A percentile compares a stretch with the other conserved stretches of the same genome.
These are phyloP conservation scores for Drosophila tripunctata DNA, from an alignment of 2,888 invertebrate species.

Conservation along the genomic window DNA sequence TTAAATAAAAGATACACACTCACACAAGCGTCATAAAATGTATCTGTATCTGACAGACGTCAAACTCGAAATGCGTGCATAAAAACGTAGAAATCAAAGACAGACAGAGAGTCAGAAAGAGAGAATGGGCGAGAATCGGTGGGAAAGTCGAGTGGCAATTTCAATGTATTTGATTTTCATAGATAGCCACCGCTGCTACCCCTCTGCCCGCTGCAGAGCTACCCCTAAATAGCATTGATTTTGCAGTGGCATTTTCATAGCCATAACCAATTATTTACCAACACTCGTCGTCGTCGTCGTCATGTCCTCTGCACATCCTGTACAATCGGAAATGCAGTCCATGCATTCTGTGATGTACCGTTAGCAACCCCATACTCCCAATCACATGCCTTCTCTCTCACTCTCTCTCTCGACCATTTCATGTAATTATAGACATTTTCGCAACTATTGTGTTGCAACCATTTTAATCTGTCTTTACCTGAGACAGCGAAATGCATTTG, in stretches of 20 bases:
- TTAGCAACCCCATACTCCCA: constrained; percentile 29
- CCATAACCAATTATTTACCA: constrained; percentile 77
- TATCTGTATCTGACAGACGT: constrained; percentile 68
- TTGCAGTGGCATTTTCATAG: constrained; percentile 23
- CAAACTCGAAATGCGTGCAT: constrained; percentile 72
- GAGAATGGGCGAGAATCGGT: constrained; percentile 26
- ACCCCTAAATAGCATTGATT: constrained; percentile 21
- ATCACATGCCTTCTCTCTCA: background rate
- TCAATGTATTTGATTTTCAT: constrained; percentile 52
- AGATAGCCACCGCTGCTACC: background rate
- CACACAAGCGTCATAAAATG: constrained; percentile 48
- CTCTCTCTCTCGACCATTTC: constrained; percentile 40
- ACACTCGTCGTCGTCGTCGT: constrained; percentile 55
- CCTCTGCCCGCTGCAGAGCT: background rate
- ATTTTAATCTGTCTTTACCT: constrained; percentile 70
- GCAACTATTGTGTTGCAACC: constrained; percentile 74
- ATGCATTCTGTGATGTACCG: constrained; percentile 53
- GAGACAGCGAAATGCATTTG: constrained; percentile 33
- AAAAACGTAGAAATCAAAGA: constrained; percentile 62
- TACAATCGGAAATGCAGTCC: constrained; percentile 62
- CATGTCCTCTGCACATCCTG: constrained; percentile 59
- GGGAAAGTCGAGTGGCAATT: constrained; percentile 60
- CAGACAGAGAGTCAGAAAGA: constrained; percentile 6
- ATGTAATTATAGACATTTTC: constrained; percentile 73
- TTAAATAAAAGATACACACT: constrained; percentile 66